Conservation (phyloP, 1,140 invertebrate genomes). For the Zaprionus nigranus region DNA sequence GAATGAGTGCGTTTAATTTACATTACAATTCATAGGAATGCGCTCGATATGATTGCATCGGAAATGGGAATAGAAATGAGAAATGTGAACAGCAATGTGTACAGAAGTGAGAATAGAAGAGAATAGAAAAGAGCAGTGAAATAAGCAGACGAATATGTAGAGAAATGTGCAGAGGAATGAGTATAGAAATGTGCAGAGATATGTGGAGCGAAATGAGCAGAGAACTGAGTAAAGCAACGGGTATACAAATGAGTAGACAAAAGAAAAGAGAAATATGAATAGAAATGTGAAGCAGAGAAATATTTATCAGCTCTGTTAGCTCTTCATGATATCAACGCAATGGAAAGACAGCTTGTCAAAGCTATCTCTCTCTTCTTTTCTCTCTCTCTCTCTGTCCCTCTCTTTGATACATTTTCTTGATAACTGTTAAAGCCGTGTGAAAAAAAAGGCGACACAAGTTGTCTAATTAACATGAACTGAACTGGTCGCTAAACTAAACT, state of each 20-base stretch:
- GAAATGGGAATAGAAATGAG: background rate
- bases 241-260: background rate
- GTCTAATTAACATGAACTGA: slow-evolving; percentile 71
- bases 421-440: slow-evolving; percentile 61
- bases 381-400: background rate
- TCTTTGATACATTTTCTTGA: slow-evolving; percentile 56
- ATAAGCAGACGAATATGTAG: too few relatives aligned
- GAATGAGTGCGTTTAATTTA: slow-evolving; percentile 37
- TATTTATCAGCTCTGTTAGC: slow-evolving; percentile 41
- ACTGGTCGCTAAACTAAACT: slow-evolving; percentile 52
- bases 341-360: slow-evolving; percentile 17
- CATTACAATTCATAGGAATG: slow-evolving; percentile 34
- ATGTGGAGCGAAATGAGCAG: too few relatives aligned
- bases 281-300: too few relatives aligned
- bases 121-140: too few relatives aligned
- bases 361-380: background rate
- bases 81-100: background rate
- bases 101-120: background rate
- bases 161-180: too few relatives aligned
- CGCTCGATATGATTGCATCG: slow-evolving; percentile 20
- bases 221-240: background rate
- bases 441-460: slow-evolving; percentile 36
- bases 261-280: too few relatives aligned
- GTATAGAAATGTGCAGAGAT: too few relatives aligned
- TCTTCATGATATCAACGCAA: slow-evolving; percentile 42